Conservation (phyloP, 2,797 vertebrate genomes). For the Macrochelys suwanniensis region DNA sequence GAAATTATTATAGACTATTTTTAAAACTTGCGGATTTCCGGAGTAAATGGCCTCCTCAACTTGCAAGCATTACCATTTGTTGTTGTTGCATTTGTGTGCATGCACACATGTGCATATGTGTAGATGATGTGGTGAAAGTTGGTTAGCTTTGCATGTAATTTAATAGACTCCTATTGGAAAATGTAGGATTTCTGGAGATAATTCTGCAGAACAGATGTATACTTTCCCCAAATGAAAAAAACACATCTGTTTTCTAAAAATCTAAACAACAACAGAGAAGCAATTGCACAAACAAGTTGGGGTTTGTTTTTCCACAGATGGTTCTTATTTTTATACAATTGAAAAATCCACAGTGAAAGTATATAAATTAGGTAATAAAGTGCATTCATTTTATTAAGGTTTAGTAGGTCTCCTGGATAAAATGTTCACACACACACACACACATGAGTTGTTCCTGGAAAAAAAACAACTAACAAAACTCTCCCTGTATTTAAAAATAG, state of each 20-base stretch:
- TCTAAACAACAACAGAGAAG: constrained; percentile 79
- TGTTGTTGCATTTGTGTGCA: background rate
- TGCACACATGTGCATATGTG: background rate
- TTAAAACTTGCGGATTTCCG: constrained; percentile 49
- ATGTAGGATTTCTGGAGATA: constrained; percentile 75
- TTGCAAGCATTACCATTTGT: constrained; percentile 46
- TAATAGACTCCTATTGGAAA: constrained; percentile 64
- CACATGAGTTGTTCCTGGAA: constrained; percentile 35
- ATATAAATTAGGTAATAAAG: constrained; percentile 57
- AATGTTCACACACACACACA: constrained; percentile 7
- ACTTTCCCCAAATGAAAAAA: constrained; percentile 74
- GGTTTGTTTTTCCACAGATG: constrained; percentile 48
- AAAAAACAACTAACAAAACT: background rate
- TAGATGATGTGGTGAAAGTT: constrained; percentile 34
- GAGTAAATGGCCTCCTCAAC: constrained; percentile 62
- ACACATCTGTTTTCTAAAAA: constrained; percentile 80
- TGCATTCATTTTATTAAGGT: constrained; percentile 59
- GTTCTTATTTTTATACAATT: constrained; percentile 72
- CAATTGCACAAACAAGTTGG: constrained; percentile 55
- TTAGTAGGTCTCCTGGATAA: constrained; percentile 41
- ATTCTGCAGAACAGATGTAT: constrained; percentile 78
- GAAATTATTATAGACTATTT: constrained; percentile 67
- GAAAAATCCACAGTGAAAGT: background rate
- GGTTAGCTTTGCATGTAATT: constrained; percentile 62
- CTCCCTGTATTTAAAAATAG: constrained; percentile 45